Percentiles rank a stretch among this genome's conserved stretches.
Evolutionary conservation across 2,797 vertebrate genomes (phyloP).

Genomic region (Arctocebus calabarensis): DNA sequence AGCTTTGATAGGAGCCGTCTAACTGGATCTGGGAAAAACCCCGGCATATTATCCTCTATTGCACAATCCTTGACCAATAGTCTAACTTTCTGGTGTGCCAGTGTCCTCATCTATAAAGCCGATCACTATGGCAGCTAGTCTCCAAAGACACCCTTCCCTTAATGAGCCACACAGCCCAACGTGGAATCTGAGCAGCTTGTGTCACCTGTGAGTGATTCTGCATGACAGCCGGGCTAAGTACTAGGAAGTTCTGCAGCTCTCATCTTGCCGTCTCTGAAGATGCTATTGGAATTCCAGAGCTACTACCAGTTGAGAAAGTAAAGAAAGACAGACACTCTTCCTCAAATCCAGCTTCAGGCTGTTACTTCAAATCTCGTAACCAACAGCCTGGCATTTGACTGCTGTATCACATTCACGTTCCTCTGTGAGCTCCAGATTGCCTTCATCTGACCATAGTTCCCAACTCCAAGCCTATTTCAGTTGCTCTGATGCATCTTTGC

Average conservation of each 20-base stretch:
- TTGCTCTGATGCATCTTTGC: background rate
- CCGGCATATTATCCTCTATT: background rate
- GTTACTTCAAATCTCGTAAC: background rate
- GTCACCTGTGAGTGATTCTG: background rate
- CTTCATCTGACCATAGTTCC: background rate
- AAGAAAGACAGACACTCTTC: fast-evolving
- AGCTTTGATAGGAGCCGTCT: slow-evolving; percentile 29
- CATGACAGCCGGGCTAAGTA: background rate
- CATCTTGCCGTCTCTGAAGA: background rate
- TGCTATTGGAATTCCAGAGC: background rate
- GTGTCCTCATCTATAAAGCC: background rate
- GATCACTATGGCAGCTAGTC: background rate
- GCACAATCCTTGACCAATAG: background rate
- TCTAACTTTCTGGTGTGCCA: background rate
- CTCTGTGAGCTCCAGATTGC: no score
- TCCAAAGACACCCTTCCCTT: background rate
- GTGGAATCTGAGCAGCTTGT: background rate
- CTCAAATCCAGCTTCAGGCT: background rate
- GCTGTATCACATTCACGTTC: background rate
- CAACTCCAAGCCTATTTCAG: background rate
- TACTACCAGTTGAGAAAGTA: background rate
- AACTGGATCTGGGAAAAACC: background rate
- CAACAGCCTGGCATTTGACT: background rate
- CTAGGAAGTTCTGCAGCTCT: background rate
- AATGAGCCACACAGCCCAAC: background rate